These are phyloP conservation scores for Chiridota heheva DNA, from an alignment of 35 echinoderm and acorn worm genomes.

Conservation along the genomic window DNA sequence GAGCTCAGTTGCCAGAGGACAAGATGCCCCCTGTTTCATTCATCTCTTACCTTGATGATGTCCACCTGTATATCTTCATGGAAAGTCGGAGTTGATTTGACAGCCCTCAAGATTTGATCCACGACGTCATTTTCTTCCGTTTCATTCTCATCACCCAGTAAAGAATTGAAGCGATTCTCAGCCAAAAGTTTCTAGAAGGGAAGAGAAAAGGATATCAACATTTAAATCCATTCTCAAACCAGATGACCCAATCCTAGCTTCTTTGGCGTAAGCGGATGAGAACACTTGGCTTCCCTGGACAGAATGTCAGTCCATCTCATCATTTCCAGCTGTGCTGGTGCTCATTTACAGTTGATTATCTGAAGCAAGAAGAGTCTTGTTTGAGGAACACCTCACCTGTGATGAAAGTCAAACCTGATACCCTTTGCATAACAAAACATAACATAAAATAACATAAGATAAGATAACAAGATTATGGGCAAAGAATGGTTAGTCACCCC, in stretches of 20 bases:
- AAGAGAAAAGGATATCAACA: neutral
- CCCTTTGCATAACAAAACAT: no score
- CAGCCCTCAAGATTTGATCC: constrained; percentile 62
- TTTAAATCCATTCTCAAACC: neutral
- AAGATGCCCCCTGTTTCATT: neutral
- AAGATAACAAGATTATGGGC: no score
- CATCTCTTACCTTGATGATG: constrained; percentile 66
- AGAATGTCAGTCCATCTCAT: neutral
- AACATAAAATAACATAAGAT: no score
- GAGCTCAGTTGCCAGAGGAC: neutral
- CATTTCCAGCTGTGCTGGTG: no score
- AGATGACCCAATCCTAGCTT: neutral
- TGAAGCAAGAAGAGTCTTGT: no score
- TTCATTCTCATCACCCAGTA: constrained; percentile 62
- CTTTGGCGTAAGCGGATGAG: neutral
- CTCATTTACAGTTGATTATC: no score
- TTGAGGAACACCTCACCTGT: no score
- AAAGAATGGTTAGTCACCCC: no score
- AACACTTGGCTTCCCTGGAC: neutral
- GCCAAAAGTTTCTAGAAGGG: constrained; percentile 67
- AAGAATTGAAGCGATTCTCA: constrained; percentile 62
- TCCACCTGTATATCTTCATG: constrained; percentile 88
- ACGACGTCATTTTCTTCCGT: constrained; percentile 76
- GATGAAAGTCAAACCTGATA: no score
- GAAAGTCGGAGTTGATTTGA: constrained; percentile 61